Conservation (phyloP, 1,140 invertebrate species). For the Aphelenchoides besseyi region DNA sequence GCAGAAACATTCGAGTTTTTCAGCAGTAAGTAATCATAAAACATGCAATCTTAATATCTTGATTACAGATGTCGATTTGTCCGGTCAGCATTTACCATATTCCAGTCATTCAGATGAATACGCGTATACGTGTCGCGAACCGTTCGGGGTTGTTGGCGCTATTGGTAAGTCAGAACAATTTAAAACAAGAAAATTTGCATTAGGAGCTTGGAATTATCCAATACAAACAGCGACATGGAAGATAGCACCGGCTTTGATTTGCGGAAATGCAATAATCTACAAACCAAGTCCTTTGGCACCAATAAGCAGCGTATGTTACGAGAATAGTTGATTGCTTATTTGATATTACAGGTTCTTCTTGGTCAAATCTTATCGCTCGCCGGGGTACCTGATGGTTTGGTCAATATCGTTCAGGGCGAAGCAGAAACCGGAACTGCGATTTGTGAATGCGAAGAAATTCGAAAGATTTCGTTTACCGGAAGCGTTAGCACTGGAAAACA, state of each 20-base stretch:
- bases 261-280: slow-evolving; percentile 68
- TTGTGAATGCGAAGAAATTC: slow-evolving; percentile 63
- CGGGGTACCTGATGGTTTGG: slow-evolving; percentile 67
- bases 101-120: slow-evolving; percentile 30
- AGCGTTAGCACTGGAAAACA: slow-evolving; percentile 67
- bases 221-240: slow-evolving; percentile 68
- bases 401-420: slow-evolving; percentile 68
- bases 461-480: slow-evolving; percentile 68
- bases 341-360: slow-evolving; percentile 62
- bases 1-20: slow-evolving; percentile 61
- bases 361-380: slow-evolving; percentile 66
- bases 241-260: slow-evolving; percentile 66
- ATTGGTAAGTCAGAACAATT: no score
- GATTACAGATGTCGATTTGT: slow-evolving; percentile 40
- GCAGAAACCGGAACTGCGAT: slow-evolving; percentile 64
- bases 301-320: slow-evolving; percentile 62
- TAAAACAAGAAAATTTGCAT: no score
- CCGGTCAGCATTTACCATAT: slow-evolving; percentile 48
- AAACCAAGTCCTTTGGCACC: slow-evolving; percentile 68
- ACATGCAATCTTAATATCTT: slow-evolving; percentile 14
- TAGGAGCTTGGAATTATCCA: slow-evolving; percentile 69
- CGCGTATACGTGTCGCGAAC: slow-evolving; percentile 64
- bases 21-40: slow-evolving; percentile 29
- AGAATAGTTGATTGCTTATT: neutral
- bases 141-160: slow-evolving; percentile 67